Base-by-base conservation (phyloP, 2,888 invertebrate species). In the Perdita meconis region DNA sequence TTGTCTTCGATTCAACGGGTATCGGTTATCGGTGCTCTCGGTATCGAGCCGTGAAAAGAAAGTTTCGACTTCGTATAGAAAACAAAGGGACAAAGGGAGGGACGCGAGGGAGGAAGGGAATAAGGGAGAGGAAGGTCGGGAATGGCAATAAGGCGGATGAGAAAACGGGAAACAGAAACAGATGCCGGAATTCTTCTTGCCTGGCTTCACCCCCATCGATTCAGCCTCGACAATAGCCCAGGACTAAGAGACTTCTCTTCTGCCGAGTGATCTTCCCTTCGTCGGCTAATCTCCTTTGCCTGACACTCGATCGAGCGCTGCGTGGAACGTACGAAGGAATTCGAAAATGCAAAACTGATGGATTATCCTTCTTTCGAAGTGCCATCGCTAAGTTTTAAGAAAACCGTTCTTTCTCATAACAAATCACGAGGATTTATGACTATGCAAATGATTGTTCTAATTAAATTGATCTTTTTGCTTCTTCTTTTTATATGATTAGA, bases 131-230 rank as follows among this genome's bases (percentile, higher is more conserved):
- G 13, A 71, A 86, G 79, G 80, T 82, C 59, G 67, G 78, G 74
- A 82, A 81, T 80, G 74, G 83, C 89, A 88, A 89, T 88, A 90
- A 90, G 87, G 87, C 87, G 89, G 88, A 89, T 89, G 89, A 89
- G 90, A 89, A 89, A 90, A 83, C 82, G 85, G 59, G 86, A 88
- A 87, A 89, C 85, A 87, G 88, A 87, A 88, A 85, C 90, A 90
- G 90, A 90, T 90, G 90, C 88, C 83, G 80, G 84, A 86, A 87
- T 89, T 73, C 65, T 73, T 81, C 79, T 73, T 76, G 75, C 76
- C 56, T 83, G 81, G 82, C 79, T 87, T 86, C 85, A 87, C 85
- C 86, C 86, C 83, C 84, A 84, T 86, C 80, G 80, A 83, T 75
- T 83, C 81, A 79, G 84, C 80, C 80, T 80, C 86, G 82, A 75